Evolutionary conservation across 2,113 vertebrate genomes (phyloP).

Genomic region (Micromys minutus): DNA sequence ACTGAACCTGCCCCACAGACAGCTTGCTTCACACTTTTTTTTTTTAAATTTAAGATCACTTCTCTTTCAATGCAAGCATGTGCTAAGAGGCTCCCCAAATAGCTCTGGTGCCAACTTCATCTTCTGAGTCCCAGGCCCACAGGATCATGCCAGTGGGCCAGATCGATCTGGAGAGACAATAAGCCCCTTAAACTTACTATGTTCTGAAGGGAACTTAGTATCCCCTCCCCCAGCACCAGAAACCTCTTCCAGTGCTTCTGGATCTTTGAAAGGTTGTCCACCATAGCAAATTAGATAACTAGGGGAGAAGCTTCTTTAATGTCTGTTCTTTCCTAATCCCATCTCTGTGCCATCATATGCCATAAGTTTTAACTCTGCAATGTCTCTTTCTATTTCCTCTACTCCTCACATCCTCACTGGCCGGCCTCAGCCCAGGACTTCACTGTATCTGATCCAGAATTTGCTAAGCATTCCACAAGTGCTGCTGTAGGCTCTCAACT

Average conservation of each 20-base stretch:
- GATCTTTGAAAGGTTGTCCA: background rate
- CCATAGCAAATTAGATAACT: background rate
- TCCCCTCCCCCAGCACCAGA: background rate
- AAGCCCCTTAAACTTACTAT: background rate
- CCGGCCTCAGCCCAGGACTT: background rate
- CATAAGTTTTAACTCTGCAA: background rate
- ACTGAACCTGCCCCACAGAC: background rate
- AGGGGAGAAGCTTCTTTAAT: background rate
- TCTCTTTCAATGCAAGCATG: conserved; percentile 8
- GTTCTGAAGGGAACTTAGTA: conserved; percentile 12
- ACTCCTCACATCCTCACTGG: background rate
- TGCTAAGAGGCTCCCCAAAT: background rate
- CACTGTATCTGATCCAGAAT: background rate
- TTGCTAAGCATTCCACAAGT: conserved; percentile 5
- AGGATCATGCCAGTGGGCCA: background rate
- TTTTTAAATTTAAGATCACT: background rate
- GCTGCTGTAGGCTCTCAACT: background rate
- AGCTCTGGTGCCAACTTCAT: background rate
- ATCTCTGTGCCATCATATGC: background rate
- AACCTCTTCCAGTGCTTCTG: background rate
- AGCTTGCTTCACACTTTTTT: background rate
- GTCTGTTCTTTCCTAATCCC: background rate
- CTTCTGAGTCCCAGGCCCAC: background rate
- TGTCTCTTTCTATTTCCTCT: background rate
- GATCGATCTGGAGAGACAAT: background rate